Percentiles rank a stretch among this genome's conserved stretches.
phyloP scores from a whole-genome alignment of 2,113 vertebrate genomes.

The Oenanthe oenanthe region DNA sequence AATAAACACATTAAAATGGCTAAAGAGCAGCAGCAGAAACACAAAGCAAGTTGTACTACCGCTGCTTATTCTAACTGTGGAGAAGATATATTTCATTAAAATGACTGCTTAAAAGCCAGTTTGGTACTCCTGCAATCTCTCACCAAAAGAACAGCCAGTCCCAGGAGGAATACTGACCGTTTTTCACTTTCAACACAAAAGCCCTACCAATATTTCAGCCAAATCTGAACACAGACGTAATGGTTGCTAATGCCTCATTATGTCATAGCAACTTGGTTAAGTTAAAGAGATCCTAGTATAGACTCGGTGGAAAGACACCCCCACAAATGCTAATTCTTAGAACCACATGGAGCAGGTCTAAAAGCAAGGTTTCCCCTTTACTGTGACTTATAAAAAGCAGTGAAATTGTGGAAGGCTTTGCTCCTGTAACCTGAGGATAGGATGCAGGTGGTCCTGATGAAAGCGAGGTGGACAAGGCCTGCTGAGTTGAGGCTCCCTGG shows the following conservation, averaged over 20 bases:
- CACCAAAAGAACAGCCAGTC: not conserved
- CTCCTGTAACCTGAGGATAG: slow-evolving; percentile 82
- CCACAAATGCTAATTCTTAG: not conserved
- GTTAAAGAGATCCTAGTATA: not conserved
- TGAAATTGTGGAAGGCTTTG: slow-evolving; percentile 65
- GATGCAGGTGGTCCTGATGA: slow-evolving; percentile 77
- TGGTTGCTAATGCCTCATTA: not conserved
- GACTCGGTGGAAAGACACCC: not conserved
- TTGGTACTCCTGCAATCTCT: not conserved
- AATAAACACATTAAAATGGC: not conserved
- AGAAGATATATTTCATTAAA: not conserved
- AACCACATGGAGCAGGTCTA: not conserved
- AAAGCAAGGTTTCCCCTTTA: not conserved
- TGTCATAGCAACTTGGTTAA: not conserved
- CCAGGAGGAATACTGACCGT: not conserved
- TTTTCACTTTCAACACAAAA: not conserved
- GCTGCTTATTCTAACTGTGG: not conserved
- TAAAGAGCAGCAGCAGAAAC: not conserved
- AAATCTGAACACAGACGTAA: not conserved
- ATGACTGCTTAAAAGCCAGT: not conserved
- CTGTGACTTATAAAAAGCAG: slow-evolving; percentile 50
- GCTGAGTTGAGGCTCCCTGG: slow-evolving; percentile 78
- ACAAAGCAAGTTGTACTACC: not conserved
- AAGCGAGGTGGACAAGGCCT: slow-evolving; percentile 78
- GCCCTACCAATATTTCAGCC: not conserved